These are phyloP conservation scores for Zaprionus africanus DNA, from an alignment of 1,140 invertebrate species.

Conservation along the genomic window DNA sequence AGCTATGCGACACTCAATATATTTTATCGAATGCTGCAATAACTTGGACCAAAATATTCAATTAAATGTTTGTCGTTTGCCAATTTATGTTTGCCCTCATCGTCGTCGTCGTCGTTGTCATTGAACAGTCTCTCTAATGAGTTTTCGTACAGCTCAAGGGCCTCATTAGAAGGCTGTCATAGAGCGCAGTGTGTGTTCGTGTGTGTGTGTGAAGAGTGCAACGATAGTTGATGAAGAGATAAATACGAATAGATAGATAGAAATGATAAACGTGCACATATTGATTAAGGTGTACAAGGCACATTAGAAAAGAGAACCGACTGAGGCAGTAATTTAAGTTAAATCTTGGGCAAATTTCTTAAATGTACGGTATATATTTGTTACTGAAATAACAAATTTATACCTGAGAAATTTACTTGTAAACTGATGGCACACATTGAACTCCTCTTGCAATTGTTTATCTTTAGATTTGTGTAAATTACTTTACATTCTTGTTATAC, in stretches of 20 bases:
- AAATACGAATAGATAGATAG: background rate
- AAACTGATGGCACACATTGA: background rate
- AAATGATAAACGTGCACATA: conserved; percentile 2
- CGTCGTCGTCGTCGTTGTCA: no score
- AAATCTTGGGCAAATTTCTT: background rate
- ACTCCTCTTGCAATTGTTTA: no score
- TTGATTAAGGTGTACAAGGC: background rate
- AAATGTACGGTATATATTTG: background rate
- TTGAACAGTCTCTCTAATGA: conserved; percentile 54
- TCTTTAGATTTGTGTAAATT: background rate
- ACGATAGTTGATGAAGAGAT: background rate
- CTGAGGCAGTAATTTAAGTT: background rate
- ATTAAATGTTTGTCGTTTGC: conserved; percentile 63
- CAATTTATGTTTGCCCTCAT: conserved; percentile 66
- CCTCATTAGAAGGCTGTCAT: conserved; percentile 1
- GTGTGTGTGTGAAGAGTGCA: background rate
- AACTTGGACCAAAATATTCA: conserved; percentile 75
- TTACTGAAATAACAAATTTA: background rate
- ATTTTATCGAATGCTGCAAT: conserved; percentile 70
- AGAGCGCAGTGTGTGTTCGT: background rate
- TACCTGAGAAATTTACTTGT: background rate
- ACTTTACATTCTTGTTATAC: no score
- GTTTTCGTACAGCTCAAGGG: conserved; percentile 47
- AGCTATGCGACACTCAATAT: conserved; percentile 70
- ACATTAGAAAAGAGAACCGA: background rate